phyloP scores from a whole-genome alignment of 2,797 vertebrate species.

The Spizella passerina region DNA sequence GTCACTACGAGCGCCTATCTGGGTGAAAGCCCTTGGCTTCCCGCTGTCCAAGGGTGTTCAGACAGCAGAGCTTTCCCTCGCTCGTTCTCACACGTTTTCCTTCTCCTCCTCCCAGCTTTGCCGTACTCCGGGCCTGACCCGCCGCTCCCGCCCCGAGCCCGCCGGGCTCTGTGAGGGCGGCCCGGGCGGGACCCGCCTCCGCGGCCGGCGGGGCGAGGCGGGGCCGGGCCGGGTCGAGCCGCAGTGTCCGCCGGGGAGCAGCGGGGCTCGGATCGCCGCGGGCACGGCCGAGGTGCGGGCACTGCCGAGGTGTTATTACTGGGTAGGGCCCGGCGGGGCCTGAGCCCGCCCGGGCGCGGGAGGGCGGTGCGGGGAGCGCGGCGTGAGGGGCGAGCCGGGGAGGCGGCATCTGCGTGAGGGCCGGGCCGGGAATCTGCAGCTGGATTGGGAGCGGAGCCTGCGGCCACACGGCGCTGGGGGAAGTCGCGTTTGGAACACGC shows the following conservation, averaged over 20 bases:
- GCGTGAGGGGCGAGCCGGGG: not conserved
- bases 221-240: not conserved
- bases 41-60: fast-evolving
- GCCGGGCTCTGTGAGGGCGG: not conserved
- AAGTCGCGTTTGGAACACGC: not conserved
- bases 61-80: fast-evolving
- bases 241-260: not conserved
- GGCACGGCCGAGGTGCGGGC: not conserved
- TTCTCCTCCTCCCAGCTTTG: fast-evolving
- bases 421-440: not conserved
- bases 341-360: not conserved
- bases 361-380: not conserved
- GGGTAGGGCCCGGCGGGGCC: not conserved
- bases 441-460: not conserved
- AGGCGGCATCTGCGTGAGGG: not conserved
- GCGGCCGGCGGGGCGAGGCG: not conserved
- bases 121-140: fast-evolving
- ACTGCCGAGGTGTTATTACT: not conserved
- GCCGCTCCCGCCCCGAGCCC: not conserved
- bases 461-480: not conserved
- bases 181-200: not conserved
- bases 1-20: fast-evolving
- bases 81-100: fast-evolving
- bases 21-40: fast-evolving
- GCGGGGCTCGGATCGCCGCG: not conserved